Percentiles rank a stretch among this genome's conserved stretches.
phyloP scores from a whole-genome alignment of 2,888 invertebrate species.

The Pterostichus madidus region DNA sequence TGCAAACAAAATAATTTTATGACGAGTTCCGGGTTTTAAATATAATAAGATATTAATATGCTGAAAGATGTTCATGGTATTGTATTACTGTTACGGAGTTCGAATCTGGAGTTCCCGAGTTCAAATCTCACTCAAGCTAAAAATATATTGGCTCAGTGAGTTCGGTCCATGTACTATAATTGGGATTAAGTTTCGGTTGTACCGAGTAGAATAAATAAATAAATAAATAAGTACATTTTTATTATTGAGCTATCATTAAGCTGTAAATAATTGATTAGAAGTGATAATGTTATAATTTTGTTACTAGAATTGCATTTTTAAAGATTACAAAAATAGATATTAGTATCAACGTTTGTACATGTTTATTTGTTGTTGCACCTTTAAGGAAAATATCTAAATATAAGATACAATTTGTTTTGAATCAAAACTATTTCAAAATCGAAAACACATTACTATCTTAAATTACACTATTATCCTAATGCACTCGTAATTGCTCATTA shows the following conservation, averaged over 20 bases:
- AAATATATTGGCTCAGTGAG: no score
- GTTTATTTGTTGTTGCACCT: background rate
- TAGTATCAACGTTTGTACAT: background rate
- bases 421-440: slow-evolving; percentile 22
- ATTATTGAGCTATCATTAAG: no score
- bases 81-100: no score
- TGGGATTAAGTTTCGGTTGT: no score
- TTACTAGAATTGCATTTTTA: background rate
- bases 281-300: no score
- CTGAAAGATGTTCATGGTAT: background rate
- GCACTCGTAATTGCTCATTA: slow-evolving; percentile 1
- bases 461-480: slow-evolving; percentile 36
- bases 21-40: background rate
- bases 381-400: slow-evolving; percentile 1
- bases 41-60: background rate
- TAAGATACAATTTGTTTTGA: slow-evolving; percentile 17
- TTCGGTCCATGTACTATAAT: no score
- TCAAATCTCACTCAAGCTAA: no score
- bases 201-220: no score
- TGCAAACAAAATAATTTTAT: background rate
- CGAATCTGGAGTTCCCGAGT: no score
- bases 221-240: no score
- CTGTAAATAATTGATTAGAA: no score
- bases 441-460: slow-evolving; percentile 44
- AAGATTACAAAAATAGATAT: background rate